Conservation (phyloP, 2,113 vertebrate genomes). For the Colossoma macropomum region DNA sequence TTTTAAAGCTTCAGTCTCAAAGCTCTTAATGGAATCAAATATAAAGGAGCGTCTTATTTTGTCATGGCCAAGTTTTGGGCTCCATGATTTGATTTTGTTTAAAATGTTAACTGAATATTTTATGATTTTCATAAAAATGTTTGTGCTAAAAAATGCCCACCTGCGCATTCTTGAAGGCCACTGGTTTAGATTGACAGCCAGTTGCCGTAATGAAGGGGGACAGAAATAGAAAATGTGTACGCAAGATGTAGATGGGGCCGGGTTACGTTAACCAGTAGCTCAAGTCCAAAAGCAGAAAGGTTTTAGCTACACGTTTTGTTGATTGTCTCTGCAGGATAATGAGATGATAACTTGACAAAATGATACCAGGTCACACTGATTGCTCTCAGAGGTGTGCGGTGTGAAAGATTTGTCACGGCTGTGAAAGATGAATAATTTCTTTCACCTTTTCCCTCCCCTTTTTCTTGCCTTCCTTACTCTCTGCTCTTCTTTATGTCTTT, state of each 20-base stretch:
- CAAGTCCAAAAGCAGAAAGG: neutral
- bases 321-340: too few species aligned
- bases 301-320: neutral
- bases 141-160: too few species aligned
- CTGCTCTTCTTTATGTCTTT: constrained; percentile 5
- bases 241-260: neutral
- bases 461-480: constrained; percentile 10
- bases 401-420: constrained; percentile 93
- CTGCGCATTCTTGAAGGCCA: too few species aligned
- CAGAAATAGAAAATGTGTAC: neutral
- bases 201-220: neutral
- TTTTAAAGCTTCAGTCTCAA: too few species aligned
- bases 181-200: neutral
- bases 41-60: too few species aligned
- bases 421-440: constrained; percentile 74
- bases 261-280: constrained; percentile 59
- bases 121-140: too few species aligned
- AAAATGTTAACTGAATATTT: too few species aligned
- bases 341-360: too few species aligned
- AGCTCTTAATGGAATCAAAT: too few species aligned
- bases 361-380: neutral
- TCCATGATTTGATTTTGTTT: too few species aligned
- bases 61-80: too few species aligned
- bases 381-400: constrained; percentile 29
- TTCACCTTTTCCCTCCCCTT: constrained; percentile 14